Evolutionary conservation across 2,888 invertebrate species (phyloP).

Genomic region (Troglohyphantes excavatus): DNA sequence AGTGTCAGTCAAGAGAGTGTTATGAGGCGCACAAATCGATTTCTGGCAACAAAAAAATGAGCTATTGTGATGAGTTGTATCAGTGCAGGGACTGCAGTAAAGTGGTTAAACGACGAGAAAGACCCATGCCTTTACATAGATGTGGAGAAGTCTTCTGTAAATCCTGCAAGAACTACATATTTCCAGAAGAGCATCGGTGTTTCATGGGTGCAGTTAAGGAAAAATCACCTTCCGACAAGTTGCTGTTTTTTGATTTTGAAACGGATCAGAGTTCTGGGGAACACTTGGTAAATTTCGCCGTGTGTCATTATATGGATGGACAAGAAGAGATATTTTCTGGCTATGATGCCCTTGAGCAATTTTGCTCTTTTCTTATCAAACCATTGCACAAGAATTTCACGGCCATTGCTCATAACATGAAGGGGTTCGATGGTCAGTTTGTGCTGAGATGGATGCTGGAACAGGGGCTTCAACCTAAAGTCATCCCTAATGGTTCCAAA

Average conservation of each 20-base stretch:
- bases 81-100: constrained; percentile 30
- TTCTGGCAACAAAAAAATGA: too few species aligned
- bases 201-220: background rate
- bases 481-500: constrained; percentile 26
- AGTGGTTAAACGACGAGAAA: background rate
- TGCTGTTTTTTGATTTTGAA: constrained; percentile 50
- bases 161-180: background rate
- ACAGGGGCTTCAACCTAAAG: background rate
- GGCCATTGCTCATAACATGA: constrained; percentile 44
- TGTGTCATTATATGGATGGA: constrained; percentile 20
- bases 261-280: constrained; percentile 38
- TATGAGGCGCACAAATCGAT: constrained; percentile 8
- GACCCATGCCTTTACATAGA: background rate
- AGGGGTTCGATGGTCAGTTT: constrained; percentile 58
- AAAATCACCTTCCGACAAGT: background rate
- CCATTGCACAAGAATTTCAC: constrained; percentile 24
- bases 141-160: background rate
- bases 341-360: background rate
- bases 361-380: constrained; percentile 36
- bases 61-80: too few species aligned
- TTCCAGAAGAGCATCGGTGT: background rate
- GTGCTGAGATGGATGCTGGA: constrained; percentile 2
- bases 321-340: constrained; percentile 15
- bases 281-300: constrained; percentile 34
- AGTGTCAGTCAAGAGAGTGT: background rate